Conservation (phyloP, 35 echinoderm and acorn worm genomes). For the Patiria miniata region DNA sequence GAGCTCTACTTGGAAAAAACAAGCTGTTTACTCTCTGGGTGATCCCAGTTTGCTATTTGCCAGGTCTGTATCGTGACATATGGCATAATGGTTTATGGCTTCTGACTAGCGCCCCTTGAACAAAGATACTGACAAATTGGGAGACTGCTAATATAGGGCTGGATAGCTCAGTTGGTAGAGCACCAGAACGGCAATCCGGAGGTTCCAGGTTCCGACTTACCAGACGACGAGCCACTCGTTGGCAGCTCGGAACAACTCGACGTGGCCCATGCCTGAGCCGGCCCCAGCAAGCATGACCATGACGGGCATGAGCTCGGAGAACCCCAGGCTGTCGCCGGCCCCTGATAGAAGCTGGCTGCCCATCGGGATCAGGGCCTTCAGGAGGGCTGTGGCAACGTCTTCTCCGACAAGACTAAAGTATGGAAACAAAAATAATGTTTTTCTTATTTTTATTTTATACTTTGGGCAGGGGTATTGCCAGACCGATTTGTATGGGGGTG, state of each 20-base stretch:
- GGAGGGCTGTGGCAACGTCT: conserved; percentile 71
- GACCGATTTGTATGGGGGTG: too few relatives aligned
- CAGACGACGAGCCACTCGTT: conserved; percentile 86
- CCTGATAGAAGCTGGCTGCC: conserved; percentile 73
- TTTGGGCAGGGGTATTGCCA: too few relatives aligned
- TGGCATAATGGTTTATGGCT: too few relatives aligned
- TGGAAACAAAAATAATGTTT: background rate
- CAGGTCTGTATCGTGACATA: too few relatives aligned
- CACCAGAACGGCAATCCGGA: too few relatives aligned
- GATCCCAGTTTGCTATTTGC: too few relatives aligned
- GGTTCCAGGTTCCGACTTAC: conserved; percentile 30
- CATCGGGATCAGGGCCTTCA: conserved; percentile 86
- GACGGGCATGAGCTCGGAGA: conserved; percentile 91
- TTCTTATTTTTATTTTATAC: background rate
- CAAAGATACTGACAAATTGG: too few relatives aligned
- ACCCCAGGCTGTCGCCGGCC: conserved; percentile 70
- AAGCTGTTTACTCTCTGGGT: too few relatives aligned
- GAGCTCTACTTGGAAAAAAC: too few relatives aligned
- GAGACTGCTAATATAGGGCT: too few relatives aligned
- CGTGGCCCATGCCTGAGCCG: conserved; percentile 82
- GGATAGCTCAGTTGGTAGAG: too few relatives aligned
- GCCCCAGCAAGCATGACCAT: conserved; percentile 95
- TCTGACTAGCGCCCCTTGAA: too few relatives aligned
- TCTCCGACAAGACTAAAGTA: conserved; percentile 57
- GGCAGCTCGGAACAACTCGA: conserved; percentile 83